Conservation (phyloP, 2,113 vertebrate species). For the Rostratula benghalensis region DNA sequence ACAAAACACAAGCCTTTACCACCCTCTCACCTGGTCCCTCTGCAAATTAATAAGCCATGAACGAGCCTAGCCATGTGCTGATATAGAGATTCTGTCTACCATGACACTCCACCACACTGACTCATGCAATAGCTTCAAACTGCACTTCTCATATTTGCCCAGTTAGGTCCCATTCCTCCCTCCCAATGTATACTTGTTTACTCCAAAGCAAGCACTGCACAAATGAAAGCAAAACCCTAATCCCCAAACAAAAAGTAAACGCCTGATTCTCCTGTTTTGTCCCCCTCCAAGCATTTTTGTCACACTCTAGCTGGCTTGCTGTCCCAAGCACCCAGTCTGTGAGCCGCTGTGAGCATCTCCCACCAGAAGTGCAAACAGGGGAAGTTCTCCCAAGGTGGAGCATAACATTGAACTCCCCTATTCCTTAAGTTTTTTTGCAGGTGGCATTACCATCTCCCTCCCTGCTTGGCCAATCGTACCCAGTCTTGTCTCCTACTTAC, state of each 20-base stretch:
- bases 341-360: accelerated
- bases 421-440: background rate
- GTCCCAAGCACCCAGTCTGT: accelerated
- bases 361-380: accelerated
- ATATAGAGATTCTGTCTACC: background rate
- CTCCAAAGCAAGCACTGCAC: background rate
- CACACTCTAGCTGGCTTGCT: background rate
- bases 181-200: background rate
- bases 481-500: conserved; percentile 71
- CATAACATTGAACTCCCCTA: accelerated
- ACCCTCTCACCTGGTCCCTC: background rate
- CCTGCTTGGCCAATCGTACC: background rate
- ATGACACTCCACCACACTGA: background rate
- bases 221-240: background rate
- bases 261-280: background rate
- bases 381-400: background rate
- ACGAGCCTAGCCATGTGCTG: background rate
- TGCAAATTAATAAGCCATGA: background rate
- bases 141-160: background rate
- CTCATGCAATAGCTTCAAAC: background rate
- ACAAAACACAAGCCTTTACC: background rate
- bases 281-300: background rate
- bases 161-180: background rate
- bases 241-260: background rate
- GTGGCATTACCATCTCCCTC: background rate